Base-by-base conservation (phyloP, 2,113 vertebrate genomes). In the Pao palembangensis region DNA sequence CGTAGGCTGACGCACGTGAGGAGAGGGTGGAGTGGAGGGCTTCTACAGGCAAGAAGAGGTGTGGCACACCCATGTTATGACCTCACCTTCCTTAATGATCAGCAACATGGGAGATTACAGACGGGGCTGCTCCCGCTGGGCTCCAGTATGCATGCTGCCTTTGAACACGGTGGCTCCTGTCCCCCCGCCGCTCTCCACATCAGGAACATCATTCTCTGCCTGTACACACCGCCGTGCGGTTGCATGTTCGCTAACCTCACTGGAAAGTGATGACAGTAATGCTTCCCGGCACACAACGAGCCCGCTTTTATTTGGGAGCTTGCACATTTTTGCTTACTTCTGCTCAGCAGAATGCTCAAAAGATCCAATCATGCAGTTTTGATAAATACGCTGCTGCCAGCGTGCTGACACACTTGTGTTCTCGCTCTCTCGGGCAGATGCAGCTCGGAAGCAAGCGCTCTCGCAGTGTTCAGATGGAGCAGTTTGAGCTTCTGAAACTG, bases 271-370 rank as follows among this genome's bases (percentile, higher is more conserved):
- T 76, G 71, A 64, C 63, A 2, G 59, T 23, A 18, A 43, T 8
- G 44, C 72, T 25, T 67, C 78, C 62, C 72, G 66, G 76, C 69
- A 49, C 63, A 66, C 42, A 44, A 51, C 52, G 41, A 62, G 55
- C 64, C 25, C 46, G 43, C 53, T 38, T 73, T 73, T 71, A 55
- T 75, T 64, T 56, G 46, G 56, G 61, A 69, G 60, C 65, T 67
- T 53, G 76, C 75, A 81, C 34, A 58, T 74, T 83, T 70, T 67
- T 55, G 59, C 57, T 61, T 46, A 31, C 58, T 81, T 81, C 52
- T 79, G 76, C 80, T 75, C 78, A 87, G 69, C 55, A 1, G 34
- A 81, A 72, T 5, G 16, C 12, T 49, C 58, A 50, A 71, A 57
- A 63, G 67, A 69, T 34, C 56, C 13, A 1, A 34, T 56, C 25